These are phyloP conservation scores for Drosophila emarginata DNA, from an alignment of 2,888 invertebrate genomes.

Conservation along the genomic window DNA sequence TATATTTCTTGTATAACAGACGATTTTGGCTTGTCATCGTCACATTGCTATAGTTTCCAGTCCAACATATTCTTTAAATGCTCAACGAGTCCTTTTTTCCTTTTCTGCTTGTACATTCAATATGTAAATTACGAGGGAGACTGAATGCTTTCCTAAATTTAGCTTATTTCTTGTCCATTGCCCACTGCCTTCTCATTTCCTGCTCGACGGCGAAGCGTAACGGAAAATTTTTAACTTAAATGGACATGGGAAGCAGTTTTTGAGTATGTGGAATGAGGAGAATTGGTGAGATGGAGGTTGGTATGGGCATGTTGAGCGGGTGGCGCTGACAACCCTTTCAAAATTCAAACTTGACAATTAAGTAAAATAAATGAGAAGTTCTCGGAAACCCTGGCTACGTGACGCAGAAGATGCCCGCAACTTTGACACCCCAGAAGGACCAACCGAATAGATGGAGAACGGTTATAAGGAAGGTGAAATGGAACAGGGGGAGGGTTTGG, in stretches of 20 bases:
- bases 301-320: constrained; percentile 7
- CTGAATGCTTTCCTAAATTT: constrained; percentile 29
- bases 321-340: constrained; percentile 70
- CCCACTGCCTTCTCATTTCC: constrained; percentile 10
- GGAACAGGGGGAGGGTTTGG: constrained; percentile 1
- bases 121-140: constrained; percentile 24
- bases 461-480: constrained; percentile 1
- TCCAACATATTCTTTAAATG: background rate
- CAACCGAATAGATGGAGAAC: constrained; percentile 3
- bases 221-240: constrained; percentile 41
- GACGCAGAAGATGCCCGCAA: constrained; percentile 72
- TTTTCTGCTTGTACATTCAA: background rate
- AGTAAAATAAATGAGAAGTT: constrained; percentile 79
- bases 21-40: no score
- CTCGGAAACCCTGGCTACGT: constrained; percentile 54
- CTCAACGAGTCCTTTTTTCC: background rate
- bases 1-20: no score
- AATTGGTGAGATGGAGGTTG: background rate
- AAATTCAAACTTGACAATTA: constrained; percentile 78
- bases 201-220: constrained; percentile 48
- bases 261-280: background rate
- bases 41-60: background rate
- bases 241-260: background rate
- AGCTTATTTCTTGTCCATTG: constrained; percentile 22
- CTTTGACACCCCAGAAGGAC: constrained; percentile 59